These are phyloP conservation scores for Nasonia longicornis DNA, from an alignment of 1,140 invertebrate species.

Conservation along the genomic window DNA sequence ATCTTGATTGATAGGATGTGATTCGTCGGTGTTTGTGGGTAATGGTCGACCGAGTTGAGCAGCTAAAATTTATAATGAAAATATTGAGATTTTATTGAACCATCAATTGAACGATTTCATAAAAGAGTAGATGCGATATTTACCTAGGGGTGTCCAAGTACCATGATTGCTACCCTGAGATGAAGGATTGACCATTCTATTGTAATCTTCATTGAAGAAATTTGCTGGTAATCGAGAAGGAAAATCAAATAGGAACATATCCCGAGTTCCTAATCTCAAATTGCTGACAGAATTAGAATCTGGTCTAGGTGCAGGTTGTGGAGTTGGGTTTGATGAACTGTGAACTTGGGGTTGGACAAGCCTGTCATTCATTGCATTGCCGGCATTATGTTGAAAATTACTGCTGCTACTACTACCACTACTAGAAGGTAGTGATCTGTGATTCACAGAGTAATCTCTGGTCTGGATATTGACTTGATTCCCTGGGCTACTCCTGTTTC, in stretches of 20 bases:
- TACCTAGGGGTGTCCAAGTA: not conserved
- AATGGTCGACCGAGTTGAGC: not conserved
- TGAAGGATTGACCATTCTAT: constrained; percentile 4
- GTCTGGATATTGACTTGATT: constrained; percentile 48
- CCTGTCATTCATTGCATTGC: constrained; percentile 19
- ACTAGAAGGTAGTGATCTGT: not conserved
- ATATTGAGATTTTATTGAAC: not conserved
- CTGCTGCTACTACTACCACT: constrained; percentile 8
- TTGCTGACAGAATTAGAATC: not conserved
- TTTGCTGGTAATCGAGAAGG: constrained; percentile 8
- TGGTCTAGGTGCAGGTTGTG: not conserved
- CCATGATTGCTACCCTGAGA: not conserved
- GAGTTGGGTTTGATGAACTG: constrained; percentile 10
- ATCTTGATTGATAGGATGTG: constrained; percentile 23
- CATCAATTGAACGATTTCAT: not conserved
- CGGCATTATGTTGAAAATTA: constrained; percentile 1
- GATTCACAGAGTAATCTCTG: constrained; percentile 29
- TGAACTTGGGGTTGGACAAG: constrained; percentile 11
- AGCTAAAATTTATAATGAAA: constrained; percentile 16
- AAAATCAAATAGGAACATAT: constrained; percentile 4
- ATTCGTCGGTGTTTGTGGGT: not conserved
- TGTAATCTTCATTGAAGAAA: constrained; percentile 14
- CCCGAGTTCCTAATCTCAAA: constrained; percentile 1
- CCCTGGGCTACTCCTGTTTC: constrained; percentile 45
- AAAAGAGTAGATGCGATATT: not conserved